A percentile compares a stretch with the other conserved stretches of the same genome.
These are phyloP conservation scores for Polyploca ridens DNA, from an alignment of 2,888 invertebrate species.

Conservation along the genomic window DNA sequence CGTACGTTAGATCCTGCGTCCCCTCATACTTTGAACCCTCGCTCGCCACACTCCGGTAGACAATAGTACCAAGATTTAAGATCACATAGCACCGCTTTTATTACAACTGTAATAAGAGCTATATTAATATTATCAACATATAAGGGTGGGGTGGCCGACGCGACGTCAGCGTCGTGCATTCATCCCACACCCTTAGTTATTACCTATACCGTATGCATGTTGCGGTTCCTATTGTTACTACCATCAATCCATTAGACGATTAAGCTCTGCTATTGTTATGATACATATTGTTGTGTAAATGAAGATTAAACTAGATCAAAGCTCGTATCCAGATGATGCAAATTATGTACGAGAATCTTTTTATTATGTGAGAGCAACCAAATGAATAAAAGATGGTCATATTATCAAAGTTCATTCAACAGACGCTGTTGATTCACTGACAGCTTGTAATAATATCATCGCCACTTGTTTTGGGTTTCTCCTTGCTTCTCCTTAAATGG, in stretches of 20 bases:
- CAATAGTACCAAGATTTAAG: conserved; percentile 48
- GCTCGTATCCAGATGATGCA: background rate
- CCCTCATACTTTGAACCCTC: conserved; percentile 74
- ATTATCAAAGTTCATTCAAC: conserved; percentile 1
- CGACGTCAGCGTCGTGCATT: conserved; percentile 68
- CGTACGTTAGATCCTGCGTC: conserved; percentile 60
- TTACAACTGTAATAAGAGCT: conserved; percentile 45
- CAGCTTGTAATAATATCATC: conserved; percentile 25
- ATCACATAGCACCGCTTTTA: conserved; percentile 37
- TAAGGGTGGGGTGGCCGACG: conserved; percentile 36
- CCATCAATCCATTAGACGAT: conserved; percentile 78
- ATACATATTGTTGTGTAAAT: conserved; percentile 52
- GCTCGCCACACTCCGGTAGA: conserved; percentile 69
- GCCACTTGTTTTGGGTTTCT: conserved; percentile 32
- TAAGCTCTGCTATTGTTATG: conserved; percentile 70
- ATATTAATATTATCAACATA: conserved; percentile 39
- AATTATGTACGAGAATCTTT: background rate
- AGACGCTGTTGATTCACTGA: conserved; percentile 19
- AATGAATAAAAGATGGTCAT: background rate
- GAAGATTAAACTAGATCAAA: conserved; percentile 29
- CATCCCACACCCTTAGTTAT: conserved; percentile 77
- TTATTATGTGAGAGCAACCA: background rate
- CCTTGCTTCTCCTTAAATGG: conserved; percentile 57
- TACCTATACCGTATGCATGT: conserved; percentile 78
- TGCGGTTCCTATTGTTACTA: conserved; percentile 74